Evolutionary conservation across 2,888 invertebrate genomes (phyloP), one percentile per base, ranked within the genome.

Genomic region (Tinea pellionella): DNA sequence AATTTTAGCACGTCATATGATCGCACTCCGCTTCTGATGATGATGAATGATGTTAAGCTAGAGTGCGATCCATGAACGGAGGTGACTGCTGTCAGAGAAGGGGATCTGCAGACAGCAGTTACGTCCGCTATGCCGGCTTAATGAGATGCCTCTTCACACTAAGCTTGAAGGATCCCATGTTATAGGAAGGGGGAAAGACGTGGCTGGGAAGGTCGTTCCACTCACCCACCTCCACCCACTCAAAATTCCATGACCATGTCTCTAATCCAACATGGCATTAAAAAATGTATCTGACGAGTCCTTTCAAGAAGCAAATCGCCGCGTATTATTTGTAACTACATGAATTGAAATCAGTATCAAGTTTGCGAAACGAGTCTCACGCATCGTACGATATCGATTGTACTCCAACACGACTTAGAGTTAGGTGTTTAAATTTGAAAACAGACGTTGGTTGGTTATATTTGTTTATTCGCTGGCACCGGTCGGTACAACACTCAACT

Each of bases 381-480:
- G 67, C 66, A 66, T 64, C 67, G 63, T 63, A 64, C 64, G 61
- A 62, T 70, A 75, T 73, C 69, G 76, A 75, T 75, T 72, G 68
- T 68, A 15, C 3, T 3, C 8, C 66, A 67, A 67, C 37, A 41
- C 18, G n/a, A 12, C 42, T 41, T 16, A 67, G 69, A 67, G 67
- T 69, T 67, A 66, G 65, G 64, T 68, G 68, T 68, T 68, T 57
- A 42, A 13, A 15, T 43, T 57, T 42, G 11, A 18, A 30, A 47
- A 53, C 32, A 53, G 66, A 71, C 66, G 7, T 74, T 74, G 73
- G 72, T 74, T 77, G 69, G 2, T 70, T 70, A 67, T 68, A 70
- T 75, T 77, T 78, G 68, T 76, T 75, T 75, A 74, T 74, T 73
- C 71, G 73, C 68, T 29, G 30, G 30, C 19, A 55, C 55, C 19